Base-by-base conservation (phyloP, 2,888 invertebrate genomes). In the Nowickia ferox region DNA sequence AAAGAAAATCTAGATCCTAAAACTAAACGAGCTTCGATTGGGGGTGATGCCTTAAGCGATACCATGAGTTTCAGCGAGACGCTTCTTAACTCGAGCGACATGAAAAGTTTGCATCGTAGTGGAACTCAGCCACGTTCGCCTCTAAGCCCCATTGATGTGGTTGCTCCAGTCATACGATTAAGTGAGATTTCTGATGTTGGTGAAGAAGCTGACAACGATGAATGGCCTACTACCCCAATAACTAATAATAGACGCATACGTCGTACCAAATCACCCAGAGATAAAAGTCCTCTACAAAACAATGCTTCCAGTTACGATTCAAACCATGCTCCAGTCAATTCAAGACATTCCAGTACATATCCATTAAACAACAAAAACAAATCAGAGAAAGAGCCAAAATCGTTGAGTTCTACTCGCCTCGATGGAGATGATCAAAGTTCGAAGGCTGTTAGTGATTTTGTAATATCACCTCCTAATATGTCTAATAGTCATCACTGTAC, bases 11-110 rank as follows among this genome's bases (percentile, higher is more conserved):
- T 84, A 9, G 89, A 89, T 83, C 90, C 90, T 6, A 84, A 86
- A 59, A 59, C 44, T 10, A 76, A 79, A 61, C 84, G 85, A 9
- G 74, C 78, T 9, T 87, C 86, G 5, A 30, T 30, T 5, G 79
- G 51, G 5, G 79, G 80, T 6, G 11, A 17, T 30, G 65, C 44
- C 8, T 84, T 89, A 77, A 89, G 89, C 0, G 92, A 92, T 19
- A 92, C 92, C 0, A 84, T 90, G 79, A 92, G 92, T 65, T 92
- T 92, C 59, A 90, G 89, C 0, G 92, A 92, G 55, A 92, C 92
- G 0, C 19, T 92, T 10, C 82, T 92, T 4, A 89, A 92, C 61
- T 88, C 89, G 9, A 89, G 89, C 0, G 92, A 91, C 11, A 90
- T 91, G 81, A 90, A 88, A 53, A 88, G 88, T 44, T 42, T 91